phyloP scores from a whole-genome alignment of 2,113 vertebrate genomes.

The Brachyhypopomus occidentalis region DNA sequence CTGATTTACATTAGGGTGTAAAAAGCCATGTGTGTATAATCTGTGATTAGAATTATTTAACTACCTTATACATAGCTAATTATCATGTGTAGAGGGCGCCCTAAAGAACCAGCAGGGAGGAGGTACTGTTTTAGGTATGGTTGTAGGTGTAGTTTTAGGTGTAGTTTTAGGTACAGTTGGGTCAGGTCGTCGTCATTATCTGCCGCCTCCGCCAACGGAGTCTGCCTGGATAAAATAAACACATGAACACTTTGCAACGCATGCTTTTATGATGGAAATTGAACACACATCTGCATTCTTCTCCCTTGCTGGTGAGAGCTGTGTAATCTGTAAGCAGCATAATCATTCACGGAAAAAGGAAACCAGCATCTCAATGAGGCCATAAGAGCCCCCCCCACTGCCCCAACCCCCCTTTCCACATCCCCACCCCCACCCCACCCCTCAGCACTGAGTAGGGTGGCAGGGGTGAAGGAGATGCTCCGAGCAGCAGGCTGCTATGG shows the following conservation, averaged over 20 bases:
- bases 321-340: conserved; percentile 8
- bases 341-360: conserved; percentile 29
- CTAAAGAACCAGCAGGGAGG: too few relatives aligned
- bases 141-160: too few relatives aligned
- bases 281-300: conserved; percentile 21
- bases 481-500: conserved; percentile 41
- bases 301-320: conserved; percentile 38
- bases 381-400: conserved; percentile 25
- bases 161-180: too few relatives aligned
- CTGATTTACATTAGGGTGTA: not conserved
- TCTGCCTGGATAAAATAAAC: too few relatives aligned
- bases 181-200: too few relatives aligned
- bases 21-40: conserved; percentile 5
- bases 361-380: conserved; percentile 48
- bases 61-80: conserved; percentile 17
- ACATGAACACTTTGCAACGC: too few relatives aligned
- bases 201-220: too few relatives aligned
- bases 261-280: conserved; percentile 4
- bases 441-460: conserved; percentile 44
- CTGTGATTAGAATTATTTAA: conserved; percentile 37
- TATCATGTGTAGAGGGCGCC: not conserved
- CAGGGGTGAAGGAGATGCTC: conserved; percentile 59
- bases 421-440: not conserved
- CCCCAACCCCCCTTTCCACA: too few relatives aligned
- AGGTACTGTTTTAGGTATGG: too few relatives aligned